Evolutionary conservation across 2,888 invertebrate genomes (phyloP).

Genomic region (Lasioglossum vierecki): DNA sequence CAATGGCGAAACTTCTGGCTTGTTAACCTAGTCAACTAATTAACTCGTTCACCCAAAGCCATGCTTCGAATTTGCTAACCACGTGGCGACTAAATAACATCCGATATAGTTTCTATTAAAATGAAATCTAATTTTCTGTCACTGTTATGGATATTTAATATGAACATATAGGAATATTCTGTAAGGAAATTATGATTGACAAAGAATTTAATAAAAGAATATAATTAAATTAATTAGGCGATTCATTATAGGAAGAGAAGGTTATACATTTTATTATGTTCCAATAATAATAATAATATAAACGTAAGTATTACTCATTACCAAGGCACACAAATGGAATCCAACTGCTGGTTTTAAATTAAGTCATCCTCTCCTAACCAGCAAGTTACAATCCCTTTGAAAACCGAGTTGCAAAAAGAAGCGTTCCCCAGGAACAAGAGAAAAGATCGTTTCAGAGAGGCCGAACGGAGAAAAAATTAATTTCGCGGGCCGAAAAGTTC

Average conservation of each 20-base stretch:
- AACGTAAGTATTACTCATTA: not conserved
- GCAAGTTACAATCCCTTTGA: not conserved
- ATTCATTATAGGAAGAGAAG: not conserved
- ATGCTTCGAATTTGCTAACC: not conserved
- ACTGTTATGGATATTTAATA: not conserved
- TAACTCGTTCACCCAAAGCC: not conserved
- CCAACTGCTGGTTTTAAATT: not conserved
- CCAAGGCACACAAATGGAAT: not conserved
- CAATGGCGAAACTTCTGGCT: not conserved
- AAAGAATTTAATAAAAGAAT: not conserved
- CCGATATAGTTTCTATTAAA: not conserved
- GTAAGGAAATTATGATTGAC: not conserved
- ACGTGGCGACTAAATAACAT: not conserved
- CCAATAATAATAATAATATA: not conserved
- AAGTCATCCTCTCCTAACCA: not conserved
- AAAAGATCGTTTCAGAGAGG: not conserved
- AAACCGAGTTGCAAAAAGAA: not conserved
- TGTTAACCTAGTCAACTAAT: not conserved
- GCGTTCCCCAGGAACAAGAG: not conserved
- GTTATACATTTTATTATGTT: not conserved
- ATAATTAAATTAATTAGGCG: no score
- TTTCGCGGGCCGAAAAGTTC: not conserved
- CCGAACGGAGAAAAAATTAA: not conserved
- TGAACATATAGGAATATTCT: not conserved
- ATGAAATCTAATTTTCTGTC: not conserved